Evolutionary conservation across 2,797 vertebrate species (phyloP), one percentile per base, ranked within the genome.

Genomic region (Pseudochromis fuscus): DNA sequence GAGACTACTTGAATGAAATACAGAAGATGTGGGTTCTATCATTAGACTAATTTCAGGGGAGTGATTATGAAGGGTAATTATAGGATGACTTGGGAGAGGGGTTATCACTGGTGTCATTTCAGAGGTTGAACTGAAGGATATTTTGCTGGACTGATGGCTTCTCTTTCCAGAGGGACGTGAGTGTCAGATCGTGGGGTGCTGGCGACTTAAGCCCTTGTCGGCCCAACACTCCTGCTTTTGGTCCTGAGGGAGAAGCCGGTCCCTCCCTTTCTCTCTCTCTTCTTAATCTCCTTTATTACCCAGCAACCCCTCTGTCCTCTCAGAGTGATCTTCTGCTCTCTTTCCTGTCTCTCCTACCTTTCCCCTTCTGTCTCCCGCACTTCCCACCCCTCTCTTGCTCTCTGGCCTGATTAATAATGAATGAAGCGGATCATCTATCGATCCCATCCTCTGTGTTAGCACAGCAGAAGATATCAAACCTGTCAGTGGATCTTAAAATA

Each of bases 391-490:
- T 82, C 81, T 82, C 81, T 80, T 82, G 83, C 85, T 86, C 79
- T 87, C 84, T 77, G 82, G 82, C 72, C 84, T 84, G 89, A 91
- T 94, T 91, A 93, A 93, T 93, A 93, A 93, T 93, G 88, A 92
- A 93, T 91, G 89, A 91, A 88, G 87, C 71, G 73, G 91, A 93
- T 93, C 91, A 92, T 92, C 89, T 92, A 93, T 93, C 91, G 92
- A 93, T 91, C 86, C 82, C 77, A 75, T 87, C 83, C 87, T 88
- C 88, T 91, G 90, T 90, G 90, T 89, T 88, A 89, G 90, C 88
- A 58, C 89, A 92, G 90, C 84, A 89, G 79, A 88, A 89, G 89
- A 92, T 91, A 92, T 91, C 89, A 90, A 92, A 91, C 88, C 87
- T 89, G 90, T 88, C 89, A 89, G 82, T 81, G 62, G 69, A 79